Conservation (phyloP, 1,140 invertebrate species). For the Muscidifurax raptorellus region DNA sequence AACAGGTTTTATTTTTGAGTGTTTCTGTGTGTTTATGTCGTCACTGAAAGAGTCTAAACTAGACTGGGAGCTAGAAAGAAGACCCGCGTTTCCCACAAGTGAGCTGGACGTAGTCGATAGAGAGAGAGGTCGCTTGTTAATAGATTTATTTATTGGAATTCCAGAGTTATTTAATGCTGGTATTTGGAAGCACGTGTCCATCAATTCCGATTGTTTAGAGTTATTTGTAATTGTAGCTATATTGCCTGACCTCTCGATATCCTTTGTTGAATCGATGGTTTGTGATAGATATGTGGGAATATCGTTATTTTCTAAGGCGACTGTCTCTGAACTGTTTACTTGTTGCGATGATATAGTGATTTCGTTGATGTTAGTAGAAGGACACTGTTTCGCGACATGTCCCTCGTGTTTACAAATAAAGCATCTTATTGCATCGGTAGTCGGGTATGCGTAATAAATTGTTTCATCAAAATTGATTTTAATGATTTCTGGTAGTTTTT, state of each 20-base stretch:
- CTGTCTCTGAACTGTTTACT: not conserved
- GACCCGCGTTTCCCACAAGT: too few species aligned
- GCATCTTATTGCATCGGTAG: conserved; percentile 34
- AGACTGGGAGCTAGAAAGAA: not conserved
- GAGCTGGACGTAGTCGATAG: too few species aligned
- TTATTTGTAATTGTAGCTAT: not conserved
- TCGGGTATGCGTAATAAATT: not conserved
- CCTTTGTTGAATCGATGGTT: not conserved
- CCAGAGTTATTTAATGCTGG: not conserved
- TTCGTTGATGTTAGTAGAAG: not conserved
- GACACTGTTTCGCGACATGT: conserved; percentile 13
- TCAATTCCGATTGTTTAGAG: too few species aligned
- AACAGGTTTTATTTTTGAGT: not conserved
- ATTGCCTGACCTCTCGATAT: not conserved
- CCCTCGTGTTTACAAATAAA: conserved; percentile 40
- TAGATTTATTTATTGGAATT: not conserved
- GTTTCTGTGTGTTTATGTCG: too few species aligned
- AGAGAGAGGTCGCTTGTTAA: too few species aligned
- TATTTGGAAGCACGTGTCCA: not conserved
- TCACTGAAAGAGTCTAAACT: not conserved
- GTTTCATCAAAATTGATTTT: conserved; percentile 3
- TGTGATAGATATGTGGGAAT: not conserved
- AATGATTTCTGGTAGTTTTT: conserved; percentile 31
- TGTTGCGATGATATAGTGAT: not conserved
- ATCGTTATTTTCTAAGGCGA: not conserved